These are phyloP conservation scores for Drosophila anomalata DNA, from an alignment of 2,888 invertebrate genomes.

Conservation along the genomic window DNA sequence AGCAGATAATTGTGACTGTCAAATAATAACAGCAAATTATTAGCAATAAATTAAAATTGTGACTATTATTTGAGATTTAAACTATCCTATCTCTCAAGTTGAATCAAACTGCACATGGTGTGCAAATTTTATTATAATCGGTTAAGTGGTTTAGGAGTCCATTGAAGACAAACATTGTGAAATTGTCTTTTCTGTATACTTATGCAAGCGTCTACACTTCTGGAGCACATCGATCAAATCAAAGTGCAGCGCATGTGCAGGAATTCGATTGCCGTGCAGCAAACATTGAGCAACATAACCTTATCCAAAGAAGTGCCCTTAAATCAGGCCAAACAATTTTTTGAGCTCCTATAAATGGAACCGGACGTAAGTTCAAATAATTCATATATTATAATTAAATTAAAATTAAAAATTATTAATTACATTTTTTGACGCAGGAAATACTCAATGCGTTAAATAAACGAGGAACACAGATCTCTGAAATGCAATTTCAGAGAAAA, in stretches of 20 bases:
- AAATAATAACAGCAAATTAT: no score
- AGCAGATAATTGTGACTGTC: no score
- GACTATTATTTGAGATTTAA: no score
- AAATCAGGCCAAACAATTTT: slow-evolving; percentile 95
- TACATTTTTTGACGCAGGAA: slow-evolving; percentile 86
- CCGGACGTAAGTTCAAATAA: slow-evolving; percentile 88
- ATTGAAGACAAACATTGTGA: no score
- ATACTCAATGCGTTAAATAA: slow-evolving; percentile 93
- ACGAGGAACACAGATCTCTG: slow-evolving; percentile 94
- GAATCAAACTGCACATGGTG: no score
- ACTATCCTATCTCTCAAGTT: no score
- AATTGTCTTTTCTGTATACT: slow-evolving; percentile 84
- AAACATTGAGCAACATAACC: slow-evolving; percentile 93
- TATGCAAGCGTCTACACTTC: slow-evolving; percentile 91
- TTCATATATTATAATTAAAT: not conserved
- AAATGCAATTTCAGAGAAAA: slow-evolving; percentile 93
- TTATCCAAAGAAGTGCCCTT: slow-evolving; percentile 92
- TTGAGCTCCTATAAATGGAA: slow-evolving; percentile 92
- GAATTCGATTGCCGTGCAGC: slow-evolving; percentile 93
- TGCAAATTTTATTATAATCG: no score
- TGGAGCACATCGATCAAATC: slow-evolving; percentile 91
- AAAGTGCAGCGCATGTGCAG: slow-evolving; percentile 93
- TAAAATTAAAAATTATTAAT: slow-evolving; percentile 15
- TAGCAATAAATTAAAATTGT: no score
- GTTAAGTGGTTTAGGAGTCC: no score